A percentile compares a stretch with the other conserved stretches of the same genome.
Evolutionary conservation across 1,140 invertebrate genomes (phyloP).

Genomic region (Calliopsis andreniformis): DNA sequence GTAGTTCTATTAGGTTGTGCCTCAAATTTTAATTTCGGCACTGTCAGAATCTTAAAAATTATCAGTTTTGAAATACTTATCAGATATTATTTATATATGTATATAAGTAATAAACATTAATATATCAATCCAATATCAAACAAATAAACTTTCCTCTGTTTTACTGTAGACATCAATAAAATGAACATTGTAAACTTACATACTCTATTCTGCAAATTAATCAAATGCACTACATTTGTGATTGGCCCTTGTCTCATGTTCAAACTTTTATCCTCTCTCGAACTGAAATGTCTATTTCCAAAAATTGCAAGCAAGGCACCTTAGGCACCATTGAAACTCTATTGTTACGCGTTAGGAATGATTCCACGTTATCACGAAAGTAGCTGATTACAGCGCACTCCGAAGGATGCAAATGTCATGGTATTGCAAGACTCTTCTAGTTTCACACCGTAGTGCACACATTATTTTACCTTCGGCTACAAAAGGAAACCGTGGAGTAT

Average conservation of each 20-base stretch:
- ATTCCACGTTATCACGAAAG: neutral
- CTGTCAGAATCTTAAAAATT: too few relatives aligned
- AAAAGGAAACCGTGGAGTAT: slow-evolving; percentile 20
- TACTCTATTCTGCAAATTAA: neutral
- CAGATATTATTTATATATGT: too few relatives aligned
- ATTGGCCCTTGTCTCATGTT: neutral
- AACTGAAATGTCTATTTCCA: neutral
- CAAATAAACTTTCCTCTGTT: too few relatives aligned
- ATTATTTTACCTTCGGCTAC: slow-evolving; percentile 45
- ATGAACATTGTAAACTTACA: too few relatives aligned
- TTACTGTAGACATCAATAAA: too few relatives aligned
- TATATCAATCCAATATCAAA: too few relatives aligned
- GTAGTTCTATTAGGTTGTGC: too few relatives aligned
- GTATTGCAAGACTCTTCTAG: slow-evolving; percentile 21
- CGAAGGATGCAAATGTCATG: neutral
- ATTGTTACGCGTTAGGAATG: neutral
- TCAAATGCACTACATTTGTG: neutral
- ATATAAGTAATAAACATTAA: too few relatives aligned
- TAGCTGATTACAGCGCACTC: neutral
- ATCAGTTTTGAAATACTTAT: too few relatives aligned
- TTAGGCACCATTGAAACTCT: neutral
- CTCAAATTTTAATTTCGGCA: too few relatives aligned
- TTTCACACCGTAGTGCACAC: slow-evolving; percentile 23
- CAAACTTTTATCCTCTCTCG: neutral
- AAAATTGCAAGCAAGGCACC: neutral